Evolutionary conservation across 2,888 invertebrate species (phyloP).

Genomic region (Stegana nigrithorax): DNA sequence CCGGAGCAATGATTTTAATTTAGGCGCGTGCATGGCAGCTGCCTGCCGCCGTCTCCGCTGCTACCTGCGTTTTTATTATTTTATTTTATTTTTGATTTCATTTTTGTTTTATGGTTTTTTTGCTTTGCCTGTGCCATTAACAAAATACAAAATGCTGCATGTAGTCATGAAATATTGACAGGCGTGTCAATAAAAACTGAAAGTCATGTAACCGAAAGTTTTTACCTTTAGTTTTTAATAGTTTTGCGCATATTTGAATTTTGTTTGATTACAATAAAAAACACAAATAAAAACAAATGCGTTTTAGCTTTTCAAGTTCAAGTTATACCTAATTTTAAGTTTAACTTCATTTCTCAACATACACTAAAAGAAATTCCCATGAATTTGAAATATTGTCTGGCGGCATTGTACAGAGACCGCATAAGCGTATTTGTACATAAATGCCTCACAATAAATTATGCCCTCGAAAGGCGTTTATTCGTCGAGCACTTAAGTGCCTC

Average conservation of each 20-base stretch:
- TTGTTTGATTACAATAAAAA: background rate
- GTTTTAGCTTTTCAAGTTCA: conserved; percentile 3
- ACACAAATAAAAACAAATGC: background rate
- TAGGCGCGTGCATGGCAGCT: conserved; percentile 5
- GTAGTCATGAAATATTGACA: conserved; percentile 11
- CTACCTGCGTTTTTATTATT: too few relatives aligned
- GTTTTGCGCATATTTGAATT: background rate
- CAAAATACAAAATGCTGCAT: background rate
- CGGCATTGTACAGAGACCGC: too few relatives aligned
- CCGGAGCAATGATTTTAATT: too few relatives aligned
- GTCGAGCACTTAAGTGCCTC: conserved; percentile 34
- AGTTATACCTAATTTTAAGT: background rate
- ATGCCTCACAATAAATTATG: conserved; percentile 54
- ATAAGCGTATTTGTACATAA: too few relatives aligned
- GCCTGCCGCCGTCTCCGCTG: background rate
- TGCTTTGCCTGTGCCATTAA: background rate
- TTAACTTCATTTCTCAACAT: background rate
- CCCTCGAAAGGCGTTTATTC: conserved; percentile 41
- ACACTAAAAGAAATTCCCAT: background rate
- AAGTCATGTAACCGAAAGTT: conserved; percentile 1
- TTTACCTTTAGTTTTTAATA: background rate
- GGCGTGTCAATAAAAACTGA: conserved; percentile 12
- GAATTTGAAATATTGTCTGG: too few relatives aligned
- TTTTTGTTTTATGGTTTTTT: too few relatives aligned
- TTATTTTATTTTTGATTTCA: too few relatives aligned